Evolutionary conservation across 1,140 invertebrate genomes (phyloP), one percentile per base, ranked within the genome.

Genomic region (Colletes latitarsis): DNA sequence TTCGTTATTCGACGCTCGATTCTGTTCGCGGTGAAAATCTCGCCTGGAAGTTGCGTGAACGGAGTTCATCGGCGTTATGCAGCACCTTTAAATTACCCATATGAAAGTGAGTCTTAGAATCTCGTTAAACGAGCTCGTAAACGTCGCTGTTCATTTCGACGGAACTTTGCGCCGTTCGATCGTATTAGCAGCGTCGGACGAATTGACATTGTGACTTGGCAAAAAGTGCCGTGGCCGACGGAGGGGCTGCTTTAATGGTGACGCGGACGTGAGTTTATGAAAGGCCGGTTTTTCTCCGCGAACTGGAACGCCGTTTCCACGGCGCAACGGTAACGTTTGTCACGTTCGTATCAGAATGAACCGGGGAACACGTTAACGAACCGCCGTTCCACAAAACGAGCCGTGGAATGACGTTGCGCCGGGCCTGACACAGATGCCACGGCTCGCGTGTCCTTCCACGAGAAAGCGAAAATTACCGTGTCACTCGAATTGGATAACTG

Each of bases 311-410:
- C 30, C 67, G 80, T 88, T 89, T 79, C 58, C 84, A 79, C 79
- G 82, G 63, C n/a, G 72, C 77, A 88, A 88, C 85, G 83, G 84
- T 89, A 87, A 87, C 87, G 77, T 89, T 84, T 82, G 88, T 89
- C 84, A 82, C 82, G 85, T 89, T 74, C 78, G 80, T 75, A 52
- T 77, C 70, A 77, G 81, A 88, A 88, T 63, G 75, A 83, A 77
- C 52, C 68, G 55, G 83, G 14, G 60, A n/a, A 9, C 81, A 53
- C 83, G 82, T 83, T 85, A 86, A 81, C 66, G 85, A 89, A 83
- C 83, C 73, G 63, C 73, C 57, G 66, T 10, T 69, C 19, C 43
- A 82, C 53, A n/a, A 79, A 69, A 81, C 62, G 17, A 68, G 69
- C 10, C 19, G 53, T 60, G 82, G 30, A 74, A 83, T 55, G 53